Conservation (phyloP, 2,888 invertebrate species). For the Mimachlamys varia region DNA sequence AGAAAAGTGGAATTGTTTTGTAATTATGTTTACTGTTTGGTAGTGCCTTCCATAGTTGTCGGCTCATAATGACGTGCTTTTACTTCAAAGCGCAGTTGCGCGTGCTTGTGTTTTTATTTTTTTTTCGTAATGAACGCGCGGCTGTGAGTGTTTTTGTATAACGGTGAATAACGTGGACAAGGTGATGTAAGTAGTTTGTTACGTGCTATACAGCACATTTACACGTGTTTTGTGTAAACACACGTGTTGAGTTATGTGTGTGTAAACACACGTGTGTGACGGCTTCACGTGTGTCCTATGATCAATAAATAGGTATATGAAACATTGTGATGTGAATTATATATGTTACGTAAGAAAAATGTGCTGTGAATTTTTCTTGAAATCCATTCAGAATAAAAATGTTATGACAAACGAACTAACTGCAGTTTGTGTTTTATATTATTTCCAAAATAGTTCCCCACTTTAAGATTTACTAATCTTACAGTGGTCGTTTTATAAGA, state of each 20-base stretch:
- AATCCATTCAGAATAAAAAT: not conserved
- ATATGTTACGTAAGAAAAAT: constrained; percentile 9
- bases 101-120: not conserved
- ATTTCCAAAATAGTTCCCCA: not conserved
- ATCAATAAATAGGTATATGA: not conserved
- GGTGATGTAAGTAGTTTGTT: not conserved
- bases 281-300: not conserved
- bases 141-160: not conserved
- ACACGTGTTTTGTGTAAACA: not conserved
- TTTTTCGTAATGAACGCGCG: not conserved
- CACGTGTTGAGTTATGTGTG: not conserved
- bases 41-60: not conserved
- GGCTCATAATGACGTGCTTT: not conserved
- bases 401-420: not conserved
- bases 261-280: not conserved
- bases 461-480: too few species aligned
- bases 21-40: not conserved
- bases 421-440: not conserved
- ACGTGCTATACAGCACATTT: not conserved
- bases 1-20: too few species aligned
- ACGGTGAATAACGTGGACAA: not conserved
- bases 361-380: constrained; percentile 34
- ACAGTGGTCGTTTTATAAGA: too few species aligned
- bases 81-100: not conserved
- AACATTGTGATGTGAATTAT: constrained; percentile 25